A percentile compares a stretch with the other conserved stretches of the same genome.
Evolutionary conservation across 1,140 invertebrate species (phyloP).

Genomic region (Cardiocondyla obscurior): DNA sequence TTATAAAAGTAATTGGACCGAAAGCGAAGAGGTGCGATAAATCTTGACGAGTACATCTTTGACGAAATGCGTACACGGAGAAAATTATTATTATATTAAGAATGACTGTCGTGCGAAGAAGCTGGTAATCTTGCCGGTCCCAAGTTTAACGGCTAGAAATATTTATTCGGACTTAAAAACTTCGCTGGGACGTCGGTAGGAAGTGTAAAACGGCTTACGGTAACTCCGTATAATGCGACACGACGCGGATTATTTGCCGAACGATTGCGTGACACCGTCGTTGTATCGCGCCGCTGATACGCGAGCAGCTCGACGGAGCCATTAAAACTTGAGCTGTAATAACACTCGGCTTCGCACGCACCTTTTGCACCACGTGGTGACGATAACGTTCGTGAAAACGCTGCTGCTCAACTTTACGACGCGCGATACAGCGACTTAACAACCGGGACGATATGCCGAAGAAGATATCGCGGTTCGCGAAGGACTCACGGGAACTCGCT

Average conservation of each 20-base stretch:
- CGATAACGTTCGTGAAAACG: constrained; percentile 73
- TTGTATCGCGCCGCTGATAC: constrained; percentile 49
- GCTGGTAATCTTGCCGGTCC: not conserved
- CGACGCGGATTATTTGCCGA: constrained; percentile 60
- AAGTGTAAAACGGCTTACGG: not conserved
- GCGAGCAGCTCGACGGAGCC: constrained; percentile 50
- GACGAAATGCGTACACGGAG: not conserved
- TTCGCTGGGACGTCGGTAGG: not conserved
- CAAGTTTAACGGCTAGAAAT: not conserved
- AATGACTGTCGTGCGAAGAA: not conserved
- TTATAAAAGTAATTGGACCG: not conserved
- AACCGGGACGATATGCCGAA: constrained; percentile 30
- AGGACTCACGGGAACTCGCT: not conserved
- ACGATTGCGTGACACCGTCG: constrained; percentile 57
- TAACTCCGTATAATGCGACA: not conserved
- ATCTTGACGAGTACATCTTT: not conserved
- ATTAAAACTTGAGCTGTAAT: constrained; percentile 73
- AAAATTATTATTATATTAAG: not conserved
- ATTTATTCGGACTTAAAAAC: not conserved
- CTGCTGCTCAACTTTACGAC: constrained; percentile 69
- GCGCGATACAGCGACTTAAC: constrained; percentile 61
- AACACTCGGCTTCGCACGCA: constrained; percentile 71
- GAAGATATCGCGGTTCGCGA: constrained; percentile 29
- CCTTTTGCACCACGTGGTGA: constrained; percentile 60
- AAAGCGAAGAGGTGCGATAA: not conserved